A percentile compares a stretch with the other conserved stretches of the same genome.
Evolutionary conservation across 2,888 invertebrate genomes (phyloP).

Genomic region (Scelioninae gen. 2): DNA sequence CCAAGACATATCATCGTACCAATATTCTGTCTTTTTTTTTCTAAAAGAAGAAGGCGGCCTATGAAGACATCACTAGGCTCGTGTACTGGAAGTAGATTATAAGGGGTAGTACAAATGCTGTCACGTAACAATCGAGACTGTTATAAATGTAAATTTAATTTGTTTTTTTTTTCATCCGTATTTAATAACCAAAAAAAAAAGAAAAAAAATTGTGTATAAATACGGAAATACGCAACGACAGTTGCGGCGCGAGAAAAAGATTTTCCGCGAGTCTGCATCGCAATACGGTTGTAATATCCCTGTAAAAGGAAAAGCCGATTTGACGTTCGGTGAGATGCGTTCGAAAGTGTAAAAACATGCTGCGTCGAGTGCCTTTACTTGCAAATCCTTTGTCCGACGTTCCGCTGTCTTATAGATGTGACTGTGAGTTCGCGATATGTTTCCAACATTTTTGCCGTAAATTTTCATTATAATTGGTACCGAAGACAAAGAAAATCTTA

Average conservation of each 20-base stretch:
- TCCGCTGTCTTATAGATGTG: slow-evolving; percentile 9
- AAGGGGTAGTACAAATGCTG: no score
- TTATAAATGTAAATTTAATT: no score
- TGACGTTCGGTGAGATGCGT: slow-evolving; percentile 6
- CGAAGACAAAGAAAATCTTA: no score
- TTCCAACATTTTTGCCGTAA: neutral
- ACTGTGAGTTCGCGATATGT: neutral
- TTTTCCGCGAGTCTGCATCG: neutral
- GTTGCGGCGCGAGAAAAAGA: neutral
- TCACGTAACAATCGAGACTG: no score
- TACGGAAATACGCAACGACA: neutral
- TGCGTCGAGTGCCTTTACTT: slow-evolving; percentile 21
- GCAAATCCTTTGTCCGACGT: slow-evolving; percentile 15
- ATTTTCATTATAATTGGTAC: neutral
- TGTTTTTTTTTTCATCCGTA: no score
- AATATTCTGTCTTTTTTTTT: no score
- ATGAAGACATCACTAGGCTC: no score
- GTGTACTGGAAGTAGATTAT: no score
- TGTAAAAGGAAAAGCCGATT: slow-evolving; percentile 12
- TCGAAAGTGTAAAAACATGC: slow-evolving; percentile 30
- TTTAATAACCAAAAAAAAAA: no score
- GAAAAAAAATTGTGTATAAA: no score
- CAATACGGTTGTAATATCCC: neutral
- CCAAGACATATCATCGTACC: no score
- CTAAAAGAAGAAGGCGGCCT: no score